Conservation (phyloP, 2,113 vertebrate species). For the Grus americana region DNA sequence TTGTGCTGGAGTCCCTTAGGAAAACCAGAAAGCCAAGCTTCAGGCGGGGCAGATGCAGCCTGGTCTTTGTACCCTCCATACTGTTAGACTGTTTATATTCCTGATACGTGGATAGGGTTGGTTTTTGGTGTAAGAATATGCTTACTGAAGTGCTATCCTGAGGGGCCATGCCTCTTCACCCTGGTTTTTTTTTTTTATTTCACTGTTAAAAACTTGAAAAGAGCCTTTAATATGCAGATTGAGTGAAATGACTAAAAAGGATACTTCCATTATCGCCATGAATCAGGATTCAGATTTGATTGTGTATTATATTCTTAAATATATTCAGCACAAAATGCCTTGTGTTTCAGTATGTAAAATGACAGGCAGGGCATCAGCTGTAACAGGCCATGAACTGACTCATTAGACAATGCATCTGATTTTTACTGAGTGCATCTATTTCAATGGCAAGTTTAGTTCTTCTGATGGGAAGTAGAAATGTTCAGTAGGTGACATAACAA, state of each 20-base stretch:
- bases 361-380: not conserved
- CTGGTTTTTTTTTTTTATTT: not conserved
- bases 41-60: not conserved
- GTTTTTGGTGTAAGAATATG: not conserved
- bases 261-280: not conserved
- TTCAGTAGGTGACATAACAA: not conserved
- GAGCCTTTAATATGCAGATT: not conserved
- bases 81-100: not conserved
- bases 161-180: not conserved
- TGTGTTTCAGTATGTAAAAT: not conserved
- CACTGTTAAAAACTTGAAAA: not conserved
- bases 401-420: constrained; percentile 55
- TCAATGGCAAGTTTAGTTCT: not conserved
- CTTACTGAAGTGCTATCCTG: not conserved
- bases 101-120: not conserved
- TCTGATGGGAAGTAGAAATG: not conserved
- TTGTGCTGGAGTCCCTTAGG: not conserved
- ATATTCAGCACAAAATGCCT: constrained; percentile 11
- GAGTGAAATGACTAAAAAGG: constrained; percentile 1
- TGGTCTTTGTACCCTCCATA: not conserved
- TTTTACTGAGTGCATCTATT: constrained; percentile 14
- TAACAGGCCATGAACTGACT: not conserved
- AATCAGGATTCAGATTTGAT: constrained; percentile 47
- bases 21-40: not conserved
- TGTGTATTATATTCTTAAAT: constrained; percentile 53